Percentiles rank a stretch among this genome's conserved stretches.
Evolutionary conservation across 1,140 invertebrate genomes (phyloP).

Genomic region (Pararge aegeria): DNA sequence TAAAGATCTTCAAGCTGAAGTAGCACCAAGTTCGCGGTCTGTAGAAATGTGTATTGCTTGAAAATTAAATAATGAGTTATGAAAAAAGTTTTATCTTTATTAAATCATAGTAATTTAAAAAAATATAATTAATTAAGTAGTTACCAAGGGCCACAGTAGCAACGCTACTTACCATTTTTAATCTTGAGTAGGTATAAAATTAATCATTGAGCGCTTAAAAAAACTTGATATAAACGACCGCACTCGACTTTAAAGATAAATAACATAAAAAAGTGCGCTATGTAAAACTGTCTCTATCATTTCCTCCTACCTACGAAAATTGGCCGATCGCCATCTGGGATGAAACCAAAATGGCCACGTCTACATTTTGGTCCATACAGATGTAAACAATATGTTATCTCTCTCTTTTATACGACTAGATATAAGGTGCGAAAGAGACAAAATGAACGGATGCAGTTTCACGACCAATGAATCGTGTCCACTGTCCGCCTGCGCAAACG

Average conservation of each 20-base stretch:
- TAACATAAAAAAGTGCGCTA: slow-evolving; percentile 63
- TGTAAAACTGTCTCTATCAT: slow-evolving; percentile 50
- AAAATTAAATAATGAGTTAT: too few relatives aligned
- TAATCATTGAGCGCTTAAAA: neutral
- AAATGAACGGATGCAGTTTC: slow-evolving; percentile 58
- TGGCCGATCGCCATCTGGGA: slow-evolving; percentile 60
- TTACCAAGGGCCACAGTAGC: too few relatives aligned
- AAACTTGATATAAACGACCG: slow-evolving; percentile 13
- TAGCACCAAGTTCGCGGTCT: too few relatives aligned
- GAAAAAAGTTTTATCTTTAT: too few relatives aligned
- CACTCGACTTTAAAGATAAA: slow-evolving; percentile 41
- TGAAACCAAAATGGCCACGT: slow-evolving; percentile 66
- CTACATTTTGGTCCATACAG: slow-evolving; percentile 62
- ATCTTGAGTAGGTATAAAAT: neutral
- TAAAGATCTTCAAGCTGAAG: too few relatives aligned
- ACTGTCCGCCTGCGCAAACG: slow-evolving; percentile 62
- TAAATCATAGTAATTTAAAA: too few relatives aligned
- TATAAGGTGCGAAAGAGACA: slow-evolving; percentile 44
- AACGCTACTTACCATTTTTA: too few relatives aligned
- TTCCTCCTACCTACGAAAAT: slow-evolving; percentile 69
- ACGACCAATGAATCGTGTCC: slow-evolving; percentile 72
- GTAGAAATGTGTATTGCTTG: too few relatives aligned
- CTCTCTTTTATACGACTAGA: slow-evolving; percentile 31
- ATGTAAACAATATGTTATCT: slow-evolving; percentile 58
- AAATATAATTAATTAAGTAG: too few relatives aligned